Conservation (phyloP, 2,888 invertebrate genomes). For the Autographa pulchrina region DNA sequence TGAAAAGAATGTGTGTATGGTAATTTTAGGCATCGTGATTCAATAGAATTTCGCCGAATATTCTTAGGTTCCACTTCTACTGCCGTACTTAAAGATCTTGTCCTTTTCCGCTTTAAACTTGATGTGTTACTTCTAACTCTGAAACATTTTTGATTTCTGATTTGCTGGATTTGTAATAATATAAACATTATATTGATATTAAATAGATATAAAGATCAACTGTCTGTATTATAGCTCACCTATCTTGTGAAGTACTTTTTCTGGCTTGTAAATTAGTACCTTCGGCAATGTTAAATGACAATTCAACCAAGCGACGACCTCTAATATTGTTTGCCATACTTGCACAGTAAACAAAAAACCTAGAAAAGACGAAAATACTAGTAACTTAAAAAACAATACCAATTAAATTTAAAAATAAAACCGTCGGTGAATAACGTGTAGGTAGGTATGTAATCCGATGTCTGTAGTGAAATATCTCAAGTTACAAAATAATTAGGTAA, state of each 20-base stretch:
- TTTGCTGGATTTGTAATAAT: conserved; percentile 12
- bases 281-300: conserved; percentile 10
- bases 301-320: conserved; percentile 13
- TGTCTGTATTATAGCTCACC: conserved; percentile 12
- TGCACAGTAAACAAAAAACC: conserved; percentile 10
- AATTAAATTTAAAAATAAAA: conserved; percentile 2
- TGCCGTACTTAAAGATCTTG: conserved; percentile 14
- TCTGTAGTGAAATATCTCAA: too few relatives aligned
- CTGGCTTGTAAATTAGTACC: conserved; percentile 10
- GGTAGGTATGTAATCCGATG: too few relatives aligned
- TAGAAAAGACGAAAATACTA: neutral
- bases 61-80: conserved; percentile 14
- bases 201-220: conserved; percentile 3
- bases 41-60: conserved; percentile 12
- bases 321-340: conserved; percentile 13
- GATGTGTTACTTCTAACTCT: conserved; percentile 12
- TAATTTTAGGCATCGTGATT: conserved; percentile 13
- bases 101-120: conserved; percentile 13
- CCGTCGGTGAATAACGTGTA: too few relatives aligned
- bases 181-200: conserved; percentile 9
- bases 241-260: conserved; percentile 13
- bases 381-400: neutral
- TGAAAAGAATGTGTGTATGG: conserved; percentile 12
- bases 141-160: conserved; percentile 11
- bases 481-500: neutral